Evolutionary conservation across 2,113 vertebrate genomes (phyloP), one percentile per base, ranked within the genome.

Genomic region (Archilochus colubris): DNA sequence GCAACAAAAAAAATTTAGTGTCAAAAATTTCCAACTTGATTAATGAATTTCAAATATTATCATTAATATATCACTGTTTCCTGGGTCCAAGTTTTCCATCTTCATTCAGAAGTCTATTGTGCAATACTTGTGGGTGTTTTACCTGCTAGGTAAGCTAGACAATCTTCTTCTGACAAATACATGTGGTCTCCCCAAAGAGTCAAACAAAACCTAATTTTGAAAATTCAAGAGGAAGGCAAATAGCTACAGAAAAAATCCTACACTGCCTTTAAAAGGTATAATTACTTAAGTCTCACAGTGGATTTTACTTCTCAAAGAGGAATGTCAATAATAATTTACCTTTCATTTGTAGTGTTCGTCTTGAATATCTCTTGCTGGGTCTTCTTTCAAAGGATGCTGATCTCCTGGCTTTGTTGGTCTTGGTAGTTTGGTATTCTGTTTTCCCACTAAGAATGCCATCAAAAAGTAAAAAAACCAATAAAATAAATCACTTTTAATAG

Each of bases 351-450:
- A 99, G 95, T 58, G 99, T 99, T 94, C 99, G 98, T 54, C 99
- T 98, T 62, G 99, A 99, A 62, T 99, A 99, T 58, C 99, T 98
- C 73, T 99, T 99, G 95, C 99, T 99, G 57, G 99, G 99, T 55
- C 99, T 98, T 83, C 99, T 99, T 97, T 99, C 99, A 96, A 99
- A 99, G 10, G 99, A 99, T 53, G 99, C 92, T 2, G 99, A 99
- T 23, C 99, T 97, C 89, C 99, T 98, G 44, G 99, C 98, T 98
- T 99, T 99, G 85, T 98, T 99, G 48, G 98, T 98, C 97, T 99
- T 99, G 72, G 99, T 99, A n/a, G 99, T 99, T 97, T 99, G 99
- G 95, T 99, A 99, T 64, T 99, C 99, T 3, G 99, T 99, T 97
- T 99, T 99, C 66, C 99, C 99, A 96, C 99, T 98, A 96, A 75